phyloP scores from a whole-genome alignment of 2,797 vertebrate genomes.

The Acanthopagrus latus region DNA sequence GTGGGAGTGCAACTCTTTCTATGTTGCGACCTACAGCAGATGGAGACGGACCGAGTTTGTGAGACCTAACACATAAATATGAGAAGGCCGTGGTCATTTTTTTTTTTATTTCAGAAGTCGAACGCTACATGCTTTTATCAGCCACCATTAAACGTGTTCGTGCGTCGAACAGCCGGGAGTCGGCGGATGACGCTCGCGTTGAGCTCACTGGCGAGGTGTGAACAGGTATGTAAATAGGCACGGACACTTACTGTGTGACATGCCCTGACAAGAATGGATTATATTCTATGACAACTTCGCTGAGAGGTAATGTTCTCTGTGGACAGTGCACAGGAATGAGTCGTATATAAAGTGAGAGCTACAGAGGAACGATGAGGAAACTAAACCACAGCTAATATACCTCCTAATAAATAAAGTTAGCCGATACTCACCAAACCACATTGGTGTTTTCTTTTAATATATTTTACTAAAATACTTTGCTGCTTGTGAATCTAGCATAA shows the following conservation, averaged over 20 bases:
- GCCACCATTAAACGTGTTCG: constrained; percentile 33
- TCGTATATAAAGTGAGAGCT: constrained; percentile 3
- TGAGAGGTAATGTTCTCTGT: constrained; percentile 34
- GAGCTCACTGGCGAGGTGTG: constrained; percentile 52
- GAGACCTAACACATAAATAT: constrained; percentile 8
- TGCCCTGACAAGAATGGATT: constrained; percentile 64
- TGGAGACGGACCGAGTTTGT: not conserved
- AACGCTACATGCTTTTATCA: constrained; percentile 47
- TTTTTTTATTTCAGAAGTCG: constrained; percentile 39
- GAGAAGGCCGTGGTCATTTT: constrained; percentile 35
- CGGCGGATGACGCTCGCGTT: constrained; percentile 31
- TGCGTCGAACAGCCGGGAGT: constrained; percentile 17
- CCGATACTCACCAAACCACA: constrained; percentile 18
- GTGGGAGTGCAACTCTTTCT: constrained; percentile 68
- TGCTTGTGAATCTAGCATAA: constrained; percentile 59
- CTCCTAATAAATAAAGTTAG: constrained; percentile 21
- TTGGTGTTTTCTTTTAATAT: not conserved
- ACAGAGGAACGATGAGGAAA: constrained; percentile 5
- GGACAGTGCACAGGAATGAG: not conserved
- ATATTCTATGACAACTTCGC: constrained; percentile 51
- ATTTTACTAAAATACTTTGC: constrained; percentile 71
- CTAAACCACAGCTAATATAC: not conserved
- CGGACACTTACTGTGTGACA: constrained; percentile 60
- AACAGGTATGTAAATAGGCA: constrained; percentile 69
- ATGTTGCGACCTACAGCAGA: not conserved